Evolutionary conservation across 2,888 invertebrate genomes (phyloP), one percentile per base, ranked within the genome.

Genomic region (Epicampocera succincta): DNA sequence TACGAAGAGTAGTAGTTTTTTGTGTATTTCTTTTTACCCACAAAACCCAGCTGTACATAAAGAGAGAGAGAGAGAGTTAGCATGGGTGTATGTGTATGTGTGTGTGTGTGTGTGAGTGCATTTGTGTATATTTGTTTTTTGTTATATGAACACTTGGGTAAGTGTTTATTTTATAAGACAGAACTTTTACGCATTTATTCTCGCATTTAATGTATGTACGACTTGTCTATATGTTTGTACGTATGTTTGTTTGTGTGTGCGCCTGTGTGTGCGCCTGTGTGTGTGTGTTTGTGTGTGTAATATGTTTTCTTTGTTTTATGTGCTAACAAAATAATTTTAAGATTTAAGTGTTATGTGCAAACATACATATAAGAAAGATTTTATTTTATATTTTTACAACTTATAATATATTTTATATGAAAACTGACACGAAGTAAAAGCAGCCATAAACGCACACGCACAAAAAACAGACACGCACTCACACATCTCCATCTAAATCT

Each of bases 381-480:
- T 68, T 74, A 65, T 48, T 69, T 44, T 61, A 69, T 74, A 65
- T 48, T 69, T 74, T 63, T 61, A 54, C 48, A 80, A 44, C 74
- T 58, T 21, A 80, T 65, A 74, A 80, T 69, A 54, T 42, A 68
- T 50, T 74, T 74, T 50, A 48, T 63, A 46, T 48, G 56, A 56
- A 69, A 68, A 58, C 50, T 69, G 6, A 63, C 29, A 63, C 63
- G 19, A 25, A 25, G 25, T 44, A 74, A 71, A 63, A 63, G 69
- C 8, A 8, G 33, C 61, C 66, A 73, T 46, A 56, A 71, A 65
- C 21, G n/a, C 19, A 46, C 25, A 58, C 13, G n/a, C 40, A 44
- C 21, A 71, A 8, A 40, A 1, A 5, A 25, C 48, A 19, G 3
- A 69, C 21, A 19, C 19, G 25, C 13, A 58, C 15, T 48, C n/a